A percentile compares a stretch with the other conserved stretches of the same genome.
These are phyloP conservation scores for Novumbra hubbsi DNA, from an alignment of 2,797 vertebrate genomes.

Conservation along the genomic window DNA sequence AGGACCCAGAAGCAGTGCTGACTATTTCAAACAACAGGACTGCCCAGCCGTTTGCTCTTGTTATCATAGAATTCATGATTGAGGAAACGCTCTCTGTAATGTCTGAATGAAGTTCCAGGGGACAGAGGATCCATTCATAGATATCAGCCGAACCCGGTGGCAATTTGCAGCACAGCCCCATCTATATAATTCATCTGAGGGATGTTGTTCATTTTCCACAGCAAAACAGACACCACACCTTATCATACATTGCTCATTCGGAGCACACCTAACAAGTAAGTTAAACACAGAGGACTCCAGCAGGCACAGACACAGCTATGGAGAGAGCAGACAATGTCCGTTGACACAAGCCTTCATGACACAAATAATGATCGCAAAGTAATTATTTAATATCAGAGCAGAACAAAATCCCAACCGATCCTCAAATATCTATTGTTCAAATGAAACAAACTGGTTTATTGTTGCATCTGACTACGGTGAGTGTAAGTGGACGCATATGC, in stretches of 20 bases:
- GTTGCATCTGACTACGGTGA: neutral
- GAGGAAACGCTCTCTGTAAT: conserved; percentile 1
- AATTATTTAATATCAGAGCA: conserved; percentile 13
- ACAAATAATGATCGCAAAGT: conserved; percentile 3
- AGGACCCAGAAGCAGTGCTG: neutral
- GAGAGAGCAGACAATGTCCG: conserved; percentile 6
- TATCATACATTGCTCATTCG: conserved; percentile 1
- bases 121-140: conserved; percentile 3
- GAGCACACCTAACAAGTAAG: conserved; percentile 6
- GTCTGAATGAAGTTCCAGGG: neutral
- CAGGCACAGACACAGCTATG: neutral
- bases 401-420: conserved; percentile 37
- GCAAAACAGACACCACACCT: conserved; percentile 3
- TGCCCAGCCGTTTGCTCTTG: neutral
- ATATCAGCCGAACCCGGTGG: neutral
- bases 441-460: conserved; percentile 32
- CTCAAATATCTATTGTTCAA: conserved; percentile 39
- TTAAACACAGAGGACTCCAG: neutral
- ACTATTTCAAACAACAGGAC: neutral
- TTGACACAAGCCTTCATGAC: neutral
- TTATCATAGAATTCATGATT: neutral
- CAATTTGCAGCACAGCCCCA: neutral
- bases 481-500: conserved; percentile 17
- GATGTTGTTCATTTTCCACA: neutral
- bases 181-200: conserved; percentile 7